Evolutionary conservation across 2,797 vertebrate species (phyloP), one percentile per base, ranked within the genome.

Genomic region (Loriculus beryllinus): DNA sequence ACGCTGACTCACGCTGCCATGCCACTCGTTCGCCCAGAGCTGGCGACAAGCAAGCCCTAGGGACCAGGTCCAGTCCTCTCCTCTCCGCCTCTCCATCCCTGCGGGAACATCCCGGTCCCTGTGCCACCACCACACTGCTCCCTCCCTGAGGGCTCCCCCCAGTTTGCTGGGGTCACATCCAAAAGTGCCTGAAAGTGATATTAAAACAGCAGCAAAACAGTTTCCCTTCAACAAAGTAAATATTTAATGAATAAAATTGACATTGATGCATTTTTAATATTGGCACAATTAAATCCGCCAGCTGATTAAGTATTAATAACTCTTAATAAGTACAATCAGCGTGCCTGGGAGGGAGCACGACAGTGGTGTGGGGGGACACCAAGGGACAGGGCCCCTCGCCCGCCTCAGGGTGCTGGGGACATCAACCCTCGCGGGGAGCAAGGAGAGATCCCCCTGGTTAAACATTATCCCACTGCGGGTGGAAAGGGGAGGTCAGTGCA

Each of bases 231-330:
- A 95, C 92, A 95, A 95, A 89, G 95, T 97, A 97, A 97, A 97
- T 97, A 97, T 97, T 97, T 97, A 97, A 96, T 96, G 97, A 95
- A 96, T 74, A 92, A 96, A 97, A 97, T 96, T 96, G 97, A 97
- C 97, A 96, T 96, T 91, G 95, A 97, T 97, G 96, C 96, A 96
- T 97, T 97, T 97, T 97, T 97, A 97, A 97, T 97, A 97, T 92
- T 96, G 97, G 96, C 96, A 97, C 96, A 97, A 97, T 97, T 97
- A 97, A 96, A 96, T 94, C 94, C 20, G 28, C 95, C 88, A 96
- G 94, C 93, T 96, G 96, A 97, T 96, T 97, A 97, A 97, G 96
- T 96, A 97, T 97, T 97, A 96, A 96, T 97, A 96, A 95, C 95
- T 96, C 95, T 94, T 96, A 97, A 97, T 96, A 96, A 97, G 96